Conservation (phyloP, 2,797 vertebrate genomes). For the Heliangelus exortis region DNA sequence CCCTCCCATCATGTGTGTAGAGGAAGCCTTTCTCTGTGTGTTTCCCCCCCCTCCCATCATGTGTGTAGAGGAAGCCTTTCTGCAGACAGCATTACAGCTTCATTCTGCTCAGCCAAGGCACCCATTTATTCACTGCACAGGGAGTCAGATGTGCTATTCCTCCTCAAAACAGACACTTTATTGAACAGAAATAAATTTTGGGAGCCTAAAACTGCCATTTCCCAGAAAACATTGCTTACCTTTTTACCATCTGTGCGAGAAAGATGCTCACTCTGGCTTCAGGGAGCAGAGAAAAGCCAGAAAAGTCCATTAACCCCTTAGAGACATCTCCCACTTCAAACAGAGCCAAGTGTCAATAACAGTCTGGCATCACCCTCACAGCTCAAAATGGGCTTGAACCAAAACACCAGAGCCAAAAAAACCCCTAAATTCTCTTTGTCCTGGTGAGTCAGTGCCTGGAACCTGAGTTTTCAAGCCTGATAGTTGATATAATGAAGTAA, state of each 20-base stretch:
- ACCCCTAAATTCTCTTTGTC: background rate
- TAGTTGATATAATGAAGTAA: background rate
- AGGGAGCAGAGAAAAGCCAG: background rate
- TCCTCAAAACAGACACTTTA: background rate
- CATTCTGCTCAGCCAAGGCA: background rate
- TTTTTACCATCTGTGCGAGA: background rate
- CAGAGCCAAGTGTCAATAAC: background rate
- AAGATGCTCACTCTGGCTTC: background rate
- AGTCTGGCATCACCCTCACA: constrained; percentile 3
- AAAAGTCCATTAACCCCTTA: background rate
- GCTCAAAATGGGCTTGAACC: background rate
- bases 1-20: background rate
- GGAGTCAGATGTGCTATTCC: background rate
- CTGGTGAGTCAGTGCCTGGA: background rate
- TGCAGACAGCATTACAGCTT: background rate
- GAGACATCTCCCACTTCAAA: background rate
- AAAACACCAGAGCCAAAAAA: background rate
- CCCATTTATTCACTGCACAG: background rate
- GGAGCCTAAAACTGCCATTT: background rate
- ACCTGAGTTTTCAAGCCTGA: background rate
- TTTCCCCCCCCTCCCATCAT: background rate
- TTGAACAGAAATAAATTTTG: background rate
- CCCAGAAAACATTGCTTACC: background rate
- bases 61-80: background rate
- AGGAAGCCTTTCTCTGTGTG: no score